These are phyloP conservation scores for Diadophis punctatus DNA, from an alignment of 2,113 vertebrate species.

Conservation along the genomic window DNA sequence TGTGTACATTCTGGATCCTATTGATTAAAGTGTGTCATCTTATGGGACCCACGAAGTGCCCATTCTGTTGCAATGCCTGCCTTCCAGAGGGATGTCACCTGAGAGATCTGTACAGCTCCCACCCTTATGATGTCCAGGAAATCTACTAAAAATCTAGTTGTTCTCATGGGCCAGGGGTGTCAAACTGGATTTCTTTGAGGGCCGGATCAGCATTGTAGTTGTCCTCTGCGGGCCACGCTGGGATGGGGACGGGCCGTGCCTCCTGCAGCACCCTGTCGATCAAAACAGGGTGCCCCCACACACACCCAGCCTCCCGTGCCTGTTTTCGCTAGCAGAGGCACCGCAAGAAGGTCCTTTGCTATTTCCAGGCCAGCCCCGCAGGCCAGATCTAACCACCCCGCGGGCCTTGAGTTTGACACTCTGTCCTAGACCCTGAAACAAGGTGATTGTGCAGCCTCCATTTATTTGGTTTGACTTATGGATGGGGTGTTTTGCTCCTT, in stretches of 20 bases:
- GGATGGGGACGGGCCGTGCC: too few species aligned
- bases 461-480: background rate
- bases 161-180: background rate
- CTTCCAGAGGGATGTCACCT: background rate
- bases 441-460: background rate
- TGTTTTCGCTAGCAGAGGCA: too few species aligned
- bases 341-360: too few species aligned
- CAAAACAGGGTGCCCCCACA: too few species aligned
- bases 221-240: fast-evolving
- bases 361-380: too few species aligned
- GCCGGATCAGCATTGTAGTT: too few species aligned
- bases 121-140: background rate
- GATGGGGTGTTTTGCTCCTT: background rate
- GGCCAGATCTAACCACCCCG: too few species aligned
- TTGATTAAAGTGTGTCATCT: background rate
- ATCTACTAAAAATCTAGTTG: background rate
- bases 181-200: too few species aligned
- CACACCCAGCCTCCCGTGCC: too few species aligned
- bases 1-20: background rate
- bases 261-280: too few species aligned
- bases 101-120: background rate
- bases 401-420: too few species aligned
- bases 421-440: background rate
- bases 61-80: background rate
- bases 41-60: background rate